phyloP scores from a whole-genome alignment of 2,113 vertebrate genomes.

The Peucedramus taeniatus region DNA sequence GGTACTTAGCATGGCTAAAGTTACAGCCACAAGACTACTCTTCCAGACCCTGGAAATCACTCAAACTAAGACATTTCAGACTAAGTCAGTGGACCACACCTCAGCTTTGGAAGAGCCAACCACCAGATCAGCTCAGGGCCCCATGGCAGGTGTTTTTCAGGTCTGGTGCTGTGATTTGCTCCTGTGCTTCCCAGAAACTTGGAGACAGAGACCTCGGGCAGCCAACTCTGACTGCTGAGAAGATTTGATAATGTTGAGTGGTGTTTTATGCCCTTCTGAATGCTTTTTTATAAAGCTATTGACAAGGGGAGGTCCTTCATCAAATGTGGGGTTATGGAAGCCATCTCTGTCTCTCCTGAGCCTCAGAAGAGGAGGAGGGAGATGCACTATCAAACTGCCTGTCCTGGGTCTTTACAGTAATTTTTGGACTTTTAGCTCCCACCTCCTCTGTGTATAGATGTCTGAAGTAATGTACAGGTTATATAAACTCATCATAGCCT shows the following conservation, averaged over 20 bases:
- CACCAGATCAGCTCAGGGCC: not conserved
- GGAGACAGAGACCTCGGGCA: fast-evolving
- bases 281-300: not conserved
- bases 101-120: not conserved
- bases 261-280: not conserved
- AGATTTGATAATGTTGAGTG: not conserved
- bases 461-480: not conserved
- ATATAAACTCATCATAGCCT: not conserved
- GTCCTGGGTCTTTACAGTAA: not conserved
- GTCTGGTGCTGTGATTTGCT: not conserved
- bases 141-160: not conserved
- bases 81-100: not conserved
- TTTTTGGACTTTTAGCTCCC: not conserved
- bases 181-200: not conserved
- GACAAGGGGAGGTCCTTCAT: not conserved
- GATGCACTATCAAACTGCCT: not conserved
- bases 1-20: not conserved
- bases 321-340: not conserved
- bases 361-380: fast-evolving
- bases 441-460: too few relatives aligned
- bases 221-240: not conserved
- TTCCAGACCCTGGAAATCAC: not conserved
- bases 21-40: not conserved
- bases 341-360: not conserved
- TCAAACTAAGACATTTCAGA: not conserved